A percentile compares a stretch with the other conserved stretches of the same genome.
phyloP scores from a whole-genome alignment of 2,888 invertebrate genomes.

The Alcis repandata region DNA sequence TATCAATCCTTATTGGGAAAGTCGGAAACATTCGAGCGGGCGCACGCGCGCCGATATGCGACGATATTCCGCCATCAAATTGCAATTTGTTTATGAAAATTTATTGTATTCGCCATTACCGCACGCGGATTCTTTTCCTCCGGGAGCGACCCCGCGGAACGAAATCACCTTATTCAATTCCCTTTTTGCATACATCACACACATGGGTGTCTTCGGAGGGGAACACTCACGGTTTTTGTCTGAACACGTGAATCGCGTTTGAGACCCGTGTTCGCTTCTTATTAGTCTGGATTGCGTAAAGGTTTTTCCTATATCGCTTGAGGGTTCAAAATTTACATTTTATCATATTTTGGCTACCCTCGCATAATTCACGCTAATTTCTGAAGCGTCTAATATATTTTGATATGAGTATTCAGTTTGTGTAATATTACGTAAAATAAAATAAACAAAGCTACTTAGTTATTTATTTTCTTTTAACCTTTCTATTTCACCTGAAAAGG shows the following conservation, averaged over 20 bases:
- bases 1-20: conserved; percentile 84
- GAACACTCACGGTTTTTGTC: conserved; percentile 78
- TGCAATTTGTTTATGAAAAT: conserved; percentile 87
- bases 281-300: conserved; percentile 82
- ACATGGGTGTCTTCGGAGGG: conserved; percentile 76
- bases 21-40: conserved; percentile 49
- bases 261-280: conserved; percentile 81
- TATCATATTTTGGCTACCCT: conserved; percentile 43
- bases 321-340: conserved; percentile 50
- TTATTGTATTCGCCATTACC: conserved; percentile 87
- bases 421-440: neutral
- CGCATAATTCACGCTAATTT: conserved; percentile 37
- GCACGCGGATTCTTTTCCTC: conserved; percentile 81
- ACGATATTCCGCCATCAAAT: conserved; percentile 84
- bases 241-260: conserved; percentile 85
- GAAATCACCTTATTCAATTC: conserved; percentile 87
- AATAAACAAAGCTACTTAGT: neutral
- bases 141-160: conserved; percentile 82
- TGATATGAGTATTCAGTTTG: neutral
- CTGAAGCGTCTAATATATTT: conserved; percentile 8
- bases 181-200: conserved; percentile 86
- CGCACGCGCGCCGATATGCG: conserved; percentile 79
- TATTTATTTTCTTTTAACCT: neutral
- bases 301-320: conserved; percentile 75
- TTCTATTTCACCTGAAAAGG: conserved; percentile 19